Evolutionary conservation across 1,140 invertebrate genomes (phyloP), one percentile per base, ranked within the genome.

Genomic region (Achatina immaculata): DNA sequence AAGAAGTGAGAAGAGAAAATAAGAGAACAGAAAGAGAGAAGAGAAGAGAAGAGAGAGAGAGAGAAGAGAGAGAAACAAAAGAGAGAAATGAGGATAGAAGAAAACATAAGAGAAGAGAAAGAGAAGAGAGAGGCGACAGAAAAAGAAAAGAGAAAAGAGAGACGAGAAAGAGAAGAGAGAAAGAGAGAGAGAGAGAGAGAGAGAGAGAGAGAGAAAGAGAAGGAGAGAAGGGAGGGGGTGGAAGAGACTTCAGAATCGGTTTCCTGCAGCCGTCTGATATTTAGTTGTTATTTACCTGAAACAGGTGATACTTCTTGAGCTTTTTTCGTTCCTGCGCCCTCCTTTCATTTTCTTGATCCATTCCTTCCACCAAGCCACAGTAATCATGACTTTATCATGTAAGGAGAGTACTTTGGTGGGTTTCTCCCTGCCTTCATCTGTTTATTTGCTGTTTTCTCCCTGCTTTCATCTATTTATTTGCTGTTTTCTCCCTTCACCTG

Each of bases 1-100:
- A 84, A 77, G 83, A 69, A 71, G 62, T 65, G 68, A 58, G 80
- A 82, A 62, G 76, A 43, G 62, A 74, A 77, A n/a, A 62, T 45
- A 62, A 51, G 34, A 34, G 36, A 51, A 62, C 7, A 55, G 48
- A 62, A 36, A 62, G 28, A 77, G 75, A 62, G 75, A 38, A 36
- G 38, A 21, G 28, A 31, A 19, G 55, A 19, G 4, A 19, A 36
- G 55, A 42, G 24, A 65, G 55, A 42, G 55, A 36, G 36, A 77
- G 55, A 40, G 55, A 48, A 31, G 28, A 28, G 34, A 55, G 40
- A 75, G 73, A 48, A 9, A 36, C 14, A 51, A n/a, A 75, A 11
- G 48, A 48, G 45, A 48, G 48, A 28, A 38, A 36, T n/a, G 16
- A 74, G n/a, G 24, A 14, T 19, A 1, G 48, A 28, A 51, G n/a